phyloP scores from a whole-genome alignment of 2,113 vertebrate genomes.

The Scophthalmus maximus region DNA sequence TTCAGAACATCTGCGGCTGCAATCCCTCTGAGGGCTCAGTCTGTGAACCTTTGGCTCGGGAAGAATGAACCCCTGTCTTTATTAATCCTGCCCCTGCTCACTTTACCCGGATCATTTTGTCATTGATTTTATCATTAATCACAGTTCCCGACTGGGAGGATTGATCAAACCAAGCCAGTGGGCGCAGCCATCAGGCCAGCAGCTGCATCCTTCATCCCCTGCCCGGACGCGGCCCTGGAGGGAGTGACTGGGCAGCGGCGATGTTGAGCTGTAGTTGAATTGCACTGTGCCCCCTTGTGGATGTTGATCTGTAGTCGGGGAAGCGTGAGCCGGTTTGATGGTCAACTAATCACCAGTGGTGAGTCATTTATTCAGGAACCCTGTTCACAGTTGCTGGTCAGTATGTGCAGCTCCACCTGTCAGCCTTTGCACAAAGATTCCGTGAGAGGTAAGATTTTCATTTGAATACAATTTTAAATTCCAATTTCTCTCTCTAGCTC shows the following conservation, averaged over 20 bases:
- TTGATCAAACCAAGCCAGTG: neutral
- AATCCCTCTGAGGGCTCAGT: no score
- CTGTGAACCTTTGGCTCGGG: neutral
- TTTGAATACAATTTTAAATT: neutral
- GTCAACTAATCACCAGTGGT: conserved; percentile 17
- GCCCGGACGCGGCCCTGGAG: conserved; percentile 34
- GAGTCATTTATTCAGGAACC: conserved; percentile 24
- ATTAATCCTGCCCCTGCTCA: neutral
- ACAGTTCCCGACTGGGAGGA: neutral
- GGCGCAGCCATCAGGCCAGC: conserved; percentile 10
- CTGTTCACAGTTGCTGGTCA: neutral
- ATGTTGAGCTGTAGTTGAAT: conserved; percentile 61
- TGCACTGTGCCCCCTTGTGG: conserved; percentile 83
- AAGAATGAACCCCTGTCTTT: neutral
- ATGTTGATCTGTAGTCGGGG: conserved; percentile 39
- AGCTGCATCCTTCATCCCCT: conserved; percentile 27
- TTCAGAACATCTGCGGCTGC: no score
- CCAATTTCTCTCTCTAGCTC: neutral
- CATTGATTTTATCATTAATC: conserved; percentile 11
- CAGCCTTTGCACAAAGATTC: conserved; percentile 1
- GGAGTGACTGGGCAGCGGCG: conserved; percentile 31
- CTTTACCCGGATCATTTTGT: neutral
- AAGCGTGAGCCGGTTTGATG: conserved; percentile 10
- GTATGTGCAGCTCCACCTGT: neutral
- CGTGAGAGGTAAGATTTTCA: neutral